Evolutionary conservation across 2,888 invertebrate species (phyloP), one percentile per base, ranked within the genome.

Genomic region (Cerastoderma edule): DNA sequence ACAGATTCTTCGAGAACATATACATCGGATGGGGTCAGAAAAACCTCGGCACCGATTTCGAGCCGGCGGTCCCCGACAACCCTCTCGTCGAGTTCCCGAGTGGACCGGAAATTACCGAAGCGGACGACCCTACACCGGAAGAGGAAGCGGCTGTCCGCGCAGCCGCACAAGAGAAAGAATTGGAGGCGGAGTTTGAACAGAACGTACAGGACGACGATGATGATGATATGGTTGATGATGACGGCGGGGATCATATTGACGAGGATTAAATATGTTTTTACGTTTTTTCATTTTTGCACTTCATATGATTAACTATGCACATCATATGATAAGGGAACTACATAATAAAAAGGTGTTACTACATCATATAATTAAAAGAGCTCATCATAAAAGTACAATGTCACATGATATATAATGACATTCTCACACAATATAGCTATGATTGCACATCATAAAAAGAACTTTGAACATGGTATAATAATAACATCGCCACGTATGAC

Each of bases 11-110:
- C 72, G 87, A 87, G 50, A 87, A 86, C 54, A 65, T 88, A 22
- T 89, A 88, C 66, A 75, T 88, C 22, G 88, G 88, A 5, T 87
- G 83, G 83, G 89, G 87, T 16, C 81, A 78, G 16, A 88, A 87
- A 70, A 78, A 83, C 44, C 77, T 83, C 2, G 80, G 70, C n/a
- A 66, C 54, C 4, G 78, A 73, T n/a, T 88, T 83, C 53, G 85
- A 87, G 53, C 88, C 88, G 2, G 74, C 81, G 10, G 46, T 85
- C 1, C 85, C 87, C 0, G 81, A 82, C 5, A 54, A 46, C 16
- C 83, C 85, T 1, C 75, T 85, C 67, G 56, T 67, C 27, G 88
- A 88, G 66, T 88, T 87, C 66, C 87, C 87, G 30, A 86, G 85
- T 22, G 86, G 87, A 72, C 87, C 86, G 64, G 88, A 88, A 83